Conservation (phyloP, 2,888 invertebrate genomes). For the Dione vanillae region DNA sequence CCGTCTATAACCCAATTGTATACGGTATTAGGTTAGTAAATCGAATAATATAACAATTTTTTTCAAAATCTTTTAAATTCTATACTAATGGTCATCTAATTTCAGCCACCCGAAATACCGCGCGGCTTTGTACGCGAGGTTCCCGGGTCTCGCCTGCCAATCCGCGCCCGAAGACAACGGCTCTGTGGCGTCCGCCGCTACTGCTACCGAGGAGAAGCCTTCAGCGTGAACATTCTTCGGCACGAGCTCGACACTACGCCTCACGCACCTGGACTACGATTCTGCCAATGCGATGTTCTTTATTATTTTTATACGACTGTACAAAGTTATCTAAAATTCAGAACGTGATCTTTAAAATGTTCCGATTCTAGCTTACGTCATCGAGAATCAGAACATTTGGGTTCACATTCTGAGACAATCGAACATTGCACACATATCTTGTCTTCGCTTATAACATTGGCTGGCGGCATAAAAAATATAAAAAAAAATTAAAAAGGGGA, state of each 20-base stretch:
- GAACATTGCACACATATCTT: slow-evolving; percentile 81
- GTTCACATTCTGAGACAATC: slow-evolving; percentile 77
- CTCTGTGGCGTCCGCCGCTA: slow-evolving; percentile 88
- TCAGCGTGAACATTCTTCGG: slow-evolving; percentile 76
- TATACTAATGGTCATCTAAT: slow-evolving; percentile 37
- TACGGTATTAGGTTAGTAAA: slow-evolving; percentile 91
- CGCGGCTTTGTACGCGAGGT: slow-evolving; percentile 89
- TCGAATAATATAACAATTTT: background rate
- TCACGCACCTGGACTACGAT: slow-evolving; percentile 62
- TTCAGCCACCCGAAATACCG: slow-evolving; percentile 91
- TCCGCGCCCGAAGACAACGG: slow-evolving; percentile 84
- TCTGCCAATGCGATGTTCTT: slow-evolving; percentile 75
- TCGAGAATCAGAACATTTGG: slow-evolving; percentile 72
- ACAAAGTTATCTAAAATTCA: slow-evolving; percentile 76
- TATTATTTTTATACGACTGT: slow-evolving; percentile 81
- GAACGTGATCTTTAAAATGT: slow-evolving; percentile 75
- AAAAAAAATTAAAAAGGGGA: slow-evolving; percentile 56
- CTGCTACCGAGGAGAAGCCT: slow-evolving; percentile 87
- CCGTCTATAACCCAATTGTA: slow-evolving; percentile 95
- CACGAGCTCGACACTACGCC: slow-evolving; percentile 46
- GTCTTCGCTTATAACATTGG: slow-evolving; percentile 65
- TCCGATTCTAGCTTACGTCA: slow-evolving; percentile 56
- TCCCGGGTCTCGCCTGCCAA: slow-evolving; percentile 90
- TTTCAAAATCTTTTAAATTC: background rate
- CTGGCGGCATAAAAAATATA: slow-evolving; percentile 73